Percentiles rank a stretch among this genome's conserved stretches.
phyloP scores from a whole-genome alignment of 2,113 vertebrate species.

The Poecile atricapillus region DNA sequence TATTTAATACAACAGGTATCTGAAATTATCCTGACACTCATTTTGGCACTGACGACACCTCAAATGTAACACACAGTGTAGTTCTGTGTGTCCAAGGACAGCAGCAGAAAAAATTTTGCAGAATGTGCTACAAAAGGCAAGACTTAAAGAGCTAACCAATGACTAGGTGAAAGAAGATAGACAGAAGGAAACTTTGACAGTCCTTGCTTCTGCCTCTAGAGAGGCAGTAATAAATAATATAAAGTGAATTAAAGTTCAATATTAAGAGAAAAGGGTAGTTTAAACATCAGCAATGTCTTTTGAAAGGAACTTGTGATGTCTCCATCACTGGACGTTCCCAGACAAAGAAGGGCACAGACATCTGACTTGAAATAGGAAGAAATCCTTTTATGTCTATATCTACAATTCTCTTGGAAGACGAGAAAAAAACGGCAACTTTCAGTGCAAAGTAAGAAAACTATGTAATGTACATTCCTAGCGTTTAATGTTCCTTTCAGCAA shows the following conservation, averaged over 20 bases:
- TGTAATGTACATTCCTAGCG: background rate
- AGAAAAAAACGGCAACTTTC: background rate
- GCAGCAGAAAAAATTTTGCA: background rate
- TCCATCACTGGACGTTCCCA: background rate
- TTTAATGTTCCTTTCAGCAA: slow-evolving; percentile 4
- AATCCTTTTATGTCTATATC: background rate
- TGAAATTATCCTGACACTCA: background rate
- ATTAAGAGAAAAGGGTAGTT: background rate
- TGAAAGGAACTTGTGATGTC: background rate
- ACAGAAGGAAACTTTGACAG: background rate
- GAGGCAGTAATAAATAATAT: background rate
- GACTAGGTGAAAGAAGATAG: background rate
- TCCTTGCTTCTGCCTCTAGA: background rate
- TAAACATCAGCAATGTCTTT: background rate
- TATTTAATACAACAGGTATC: background rate
- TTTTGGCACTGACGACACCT: background rate
- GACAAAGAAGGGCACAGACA: background rate
- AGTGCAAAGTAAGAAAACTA: background rate
- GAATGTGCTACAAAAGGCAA: background rate
- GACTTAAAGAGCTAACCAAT: background rate
- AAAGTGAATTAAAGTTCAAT: background rate
- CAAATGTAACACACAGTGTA: background rate
- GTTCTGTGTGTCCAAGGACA: background rate
- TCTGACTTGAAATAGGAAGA: background rate
- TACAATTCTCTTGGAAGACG: background rate